Percentiles rank a stretch among this genome's conserved stretches.
Evolutionary conservation across 1,140 invertebrate genomes (phyloP).

Genomic region (Drosophila yakuba): DNA sequence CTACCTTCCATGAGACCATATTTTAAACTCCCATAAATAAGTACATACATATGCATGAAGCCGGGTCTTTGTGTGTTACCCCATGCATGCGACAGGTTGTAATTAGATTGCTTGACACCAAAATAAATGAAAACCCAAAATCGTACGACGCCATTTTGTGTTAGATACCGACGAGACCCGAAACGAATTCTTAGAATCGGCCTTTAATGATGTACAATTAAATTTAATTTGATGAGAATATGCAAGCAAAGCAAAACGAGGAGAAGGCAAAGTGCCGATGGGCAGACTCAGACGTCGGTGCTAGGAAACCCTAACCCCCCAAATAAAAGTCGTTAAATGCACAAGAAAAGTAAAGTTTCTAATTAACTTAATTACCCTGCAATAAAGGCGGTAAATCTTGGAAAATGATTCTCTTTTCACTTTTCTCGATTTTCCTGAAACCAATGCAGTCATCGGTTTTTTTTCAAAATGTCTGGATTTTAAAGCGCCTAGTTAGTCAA

Average conservation of each 20-base stretch:
- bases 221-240: slow-evolving; percentile 78
- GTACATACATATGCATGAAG: not conserved
- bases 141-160: slow-evolving; percentile 71
- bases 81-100: slow-evolving; percentile 50
- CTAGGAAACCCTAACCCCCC: slow-evolving; percentile 13
- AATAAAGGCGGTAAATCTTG: slow-evolving; percentile 61
- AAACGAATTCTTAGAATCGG: slow-evolving; percentile 75
- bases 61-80: slow-evolving; percentile 11
- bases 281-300: slow-evolving; percentile 18
- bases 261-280: slow-evolving; percentile 41
- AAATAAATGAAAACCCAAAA: slow-evolving; percentile 59
- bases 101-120: slow-evolving; percentile 69
- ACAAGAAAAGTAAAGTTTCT: slow-evolving; percentile 54
- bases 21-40: slow-evolving; percentile 7
- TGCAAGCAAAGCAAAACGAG: slow-evolving; percentile 69
- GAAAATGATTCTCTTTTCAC: slow-evolving; percentile 54
- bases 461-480: slow-evolving; percentile 5
- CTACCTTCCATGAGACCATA: slow-evolving; percentile 22
- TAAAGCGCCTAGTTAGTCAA: slow-evolving; percentile 1
- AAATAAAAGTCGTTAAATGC: slow-evolving; percentile 45
- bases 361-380: slow-evolving; percentile 73
- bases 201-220: slow-evolving; percentile 80
- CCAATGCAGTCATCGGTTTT: not conserved
- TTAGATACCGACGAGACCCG: slow-evolving; percentile 53
- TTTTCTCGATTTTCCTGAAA: slow-evolving; percentile 36